Evolutionary conservation across 2,113 vertebrate species (phyloP).

Genomic region (Pycnonotus jocosus): DNA sequence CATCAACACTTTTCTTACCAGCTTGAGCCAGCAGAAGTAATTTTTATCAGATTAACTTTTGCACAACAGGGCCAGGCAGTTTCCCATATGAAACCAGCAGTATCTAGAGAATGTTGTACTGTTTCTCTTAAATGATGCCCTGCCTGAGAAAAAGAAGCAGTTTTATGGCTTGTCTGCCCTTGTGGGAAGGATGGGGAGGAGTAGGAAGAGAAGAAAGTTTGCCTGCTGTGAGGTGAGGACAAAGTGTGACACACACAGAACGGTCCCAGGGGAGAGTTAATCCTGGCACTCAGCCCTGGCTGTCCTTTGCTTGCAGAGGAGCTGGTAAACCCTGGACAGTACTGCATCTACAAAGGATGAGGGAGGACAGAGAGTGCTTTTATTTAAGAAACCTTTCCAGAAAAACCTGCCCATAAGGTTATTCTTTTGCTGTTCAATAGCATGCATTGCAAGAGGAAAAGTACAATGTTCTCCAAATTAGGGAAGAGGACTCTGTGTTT

Average conservation of each 20-base stretch:
- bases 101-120: not conserved
- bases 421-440: constrained; percentile 10
- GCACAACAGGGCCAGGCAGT: accelerated
- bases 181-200: not conserved
- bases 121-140: not conserved
- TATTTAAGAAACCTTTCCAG: not conserved
- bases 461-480: not conserved
- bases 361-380: not conserved
- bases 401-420: not conserved
- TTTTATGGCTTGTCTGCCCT: not conserved
- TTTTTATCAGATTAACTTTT: not conserved
- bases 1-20: not conserved
- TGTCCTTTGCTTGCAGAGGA: not conserved
- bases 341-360: not conserved
- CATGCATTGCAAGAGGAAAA: not conserved
- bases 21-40: not conserved
- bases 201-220: not conserved
- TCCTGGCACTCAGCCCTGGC: not conserved
- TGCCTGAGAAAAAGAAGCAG: not conserved
- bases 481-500: not conserved
- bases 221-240: not conserved
- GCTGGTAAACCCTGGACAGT: not conserved
- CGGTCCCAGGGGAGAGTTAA: not conserved
- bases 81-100: not conserved
- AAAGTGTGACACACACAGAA: accelerated